Conservation (phyloP, 1,140 invertebrate species). For the Plutomurus gul region DNA sequence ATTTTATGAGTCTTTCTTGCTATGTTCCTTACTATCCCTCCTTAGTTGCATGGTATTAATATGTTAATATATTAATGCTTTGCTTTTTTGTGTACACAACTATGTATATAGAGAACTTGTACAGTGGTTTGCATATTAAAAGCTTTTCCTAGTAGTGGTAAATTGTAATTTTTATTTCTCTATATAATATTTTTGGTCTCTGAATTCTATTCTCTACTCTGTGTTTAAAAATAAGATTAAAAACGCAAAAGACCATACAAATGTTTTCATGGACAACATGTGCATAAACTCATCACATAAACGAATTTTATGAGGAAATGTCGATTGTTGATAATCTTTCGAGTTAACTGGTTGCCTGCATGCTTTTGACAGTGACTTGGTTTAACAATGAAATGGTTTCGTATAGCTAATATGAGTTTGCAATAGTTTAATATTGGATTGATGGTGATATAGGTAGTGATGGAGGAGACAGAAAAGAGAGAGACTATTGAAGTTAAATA, state of each 20-base stretch:
- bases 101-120: neutral
- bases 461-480: neutral
- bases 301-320: slow-evolving; percentile 16
- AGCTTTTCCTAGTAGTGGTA: too few relatives aligned
- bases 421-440: neutral
- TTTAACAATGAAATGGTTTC: neutral
- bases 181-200: too few relatives aligned
- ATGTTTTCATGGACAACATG: neutral
- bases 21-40: too few relatives aligned
- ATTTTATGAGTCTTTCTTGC: too few relatives aligned
- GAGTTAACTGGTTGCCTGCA: neutral
- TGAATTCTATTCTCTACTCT: neutral
- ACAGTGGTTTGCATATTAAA: too few relatives aligned
- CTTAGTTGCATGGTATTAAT: neutral
- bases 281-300: slow-evolving; percentile 1
- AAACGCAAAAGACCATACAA: too few relatives aligned
- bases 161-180: too few relatives aligned
- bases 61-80: neutral
- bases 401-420: neutral
- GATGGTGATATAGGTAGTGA: neutral
- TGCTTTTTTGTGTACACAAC: neutral
- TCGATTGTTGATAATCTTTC: neutral
- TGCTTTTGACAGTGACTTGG: too few relatives aligned
- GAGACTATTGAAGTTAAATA: neutral
- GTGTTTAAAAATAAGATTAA: neutral